These are phyloP conservation scores for Trochalopteron elliotii DNA, from an alignment of 2,113 vertebrate species.

Conservation along the genomic window DNA sequence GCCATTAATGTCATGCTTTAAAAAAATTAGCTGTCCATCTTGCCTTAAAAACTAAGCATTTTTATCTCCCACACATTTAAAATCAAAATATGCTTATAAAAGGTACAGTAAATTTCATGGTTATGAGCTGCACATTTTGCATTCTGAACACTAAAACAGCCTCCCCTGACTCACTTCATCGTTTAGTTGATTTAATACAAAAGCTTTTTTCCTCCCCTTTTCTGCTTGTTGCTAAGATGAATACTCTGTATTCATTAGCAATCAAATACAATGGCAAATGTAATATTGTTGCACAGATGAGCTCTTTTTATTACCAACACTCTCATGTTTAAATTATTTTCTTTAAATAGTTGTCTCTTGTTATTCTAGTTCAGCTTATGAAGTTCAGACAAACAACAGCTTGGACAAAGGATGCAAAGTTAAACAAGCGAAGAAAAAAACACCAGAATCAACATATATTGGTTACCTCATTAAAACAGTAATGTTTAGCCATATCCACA, in stretches of 20 bases:
- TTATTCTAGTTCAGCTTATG: conserved; percentile 5
- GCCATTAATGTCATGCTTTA: conserved; percentile 65
- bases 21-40: conserved; percentile 64
- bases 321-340: conserved; percentile 65
- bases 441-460: background rate
- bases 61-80: conserved; percentile 66
- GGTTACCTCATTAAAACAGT: background rate
- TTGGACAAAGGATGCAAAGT: background rate
- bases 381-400: background rate
- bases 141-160: conserved; percentile 69
- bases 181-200: conserved; percentile 75
- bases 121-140: conserved; percentile 58
- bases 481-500: background rate
- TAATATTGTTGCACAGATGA: conserved; percentile 56
- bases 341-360: conserved; percentile 62
- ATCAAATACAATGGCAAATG: conserved; percentile 68
- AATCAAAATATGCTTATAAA: conserved; percentile 67
- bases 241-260: conserved; percentile 70
- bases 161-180: conserved; percentile 67
- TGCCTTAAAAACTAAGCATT: conserved; percentile 61
- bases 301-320: conserved; percentile 52
- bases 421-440: background rate
- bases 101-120: conserved; percentile 62
- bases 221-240: conserved; percentile 61
- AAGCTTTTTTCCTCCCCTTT: conserved; percentile 54